Evolutionary conservation across 2,797 vertebrate species (phyloP).

Genomic region (Nyctibius grandis): DNA sequence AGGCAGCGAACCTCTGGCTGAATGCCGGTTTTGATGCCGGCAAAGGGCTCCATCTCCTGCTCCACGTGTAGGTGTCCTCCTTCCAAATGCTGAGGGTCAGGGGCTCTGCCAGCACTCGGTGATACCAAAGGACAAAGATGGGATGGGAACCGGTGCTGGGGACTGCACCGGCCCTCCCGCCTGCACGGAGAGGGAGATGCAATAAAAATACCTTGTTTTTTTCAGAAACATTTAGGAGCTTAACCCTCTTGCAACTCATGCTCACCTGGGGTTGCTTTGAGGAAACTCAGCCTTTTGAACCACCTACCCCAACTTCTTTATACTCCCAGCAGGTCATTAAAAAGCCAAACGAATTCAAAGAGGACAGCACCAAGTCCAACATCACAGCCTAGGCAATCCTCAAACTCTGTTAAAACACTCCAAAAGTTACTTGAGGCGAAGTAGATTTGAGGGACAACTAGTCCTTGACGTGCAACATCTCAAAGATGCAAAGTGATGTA

Average conservation of each 20-base stretch:
- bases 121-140: not conserved
- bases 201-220: not conserved
- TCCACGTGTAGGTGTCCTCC: not conserved
- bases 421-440: not conserved
- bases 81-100: not conserved
- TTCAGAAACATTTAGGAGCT: not conserved
- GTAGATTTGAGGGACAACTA: not conserved
- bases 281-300: not conserved
- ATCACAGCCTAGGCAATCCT: not conserved
- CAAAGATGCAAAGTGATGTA: not conserved
- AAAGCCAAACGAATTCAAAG: not conserved
- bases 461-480: not conserved
- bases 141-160: rapidly evolving
- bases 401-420: not conserved
- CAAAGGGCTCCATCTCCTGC: not conserved
- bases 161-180: rapidly evolving
- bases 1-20: not conserved
- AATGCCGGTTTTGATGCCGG: not conserved
- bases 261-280: rapidly evolving
- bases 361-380: not conserved
- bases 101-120: not conserved
- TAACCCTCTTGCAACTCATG: not conserved
- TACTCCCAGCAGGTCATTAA: not conserved
- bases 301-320: not conserved
- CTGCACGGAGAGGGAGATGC: rapidly evolving